A percentile compares a stretch with the other conserved stretches of the same genome.
Conservation (phyloP, 2,113 vertebrate genomes). For the Otus sunia region DNA sequence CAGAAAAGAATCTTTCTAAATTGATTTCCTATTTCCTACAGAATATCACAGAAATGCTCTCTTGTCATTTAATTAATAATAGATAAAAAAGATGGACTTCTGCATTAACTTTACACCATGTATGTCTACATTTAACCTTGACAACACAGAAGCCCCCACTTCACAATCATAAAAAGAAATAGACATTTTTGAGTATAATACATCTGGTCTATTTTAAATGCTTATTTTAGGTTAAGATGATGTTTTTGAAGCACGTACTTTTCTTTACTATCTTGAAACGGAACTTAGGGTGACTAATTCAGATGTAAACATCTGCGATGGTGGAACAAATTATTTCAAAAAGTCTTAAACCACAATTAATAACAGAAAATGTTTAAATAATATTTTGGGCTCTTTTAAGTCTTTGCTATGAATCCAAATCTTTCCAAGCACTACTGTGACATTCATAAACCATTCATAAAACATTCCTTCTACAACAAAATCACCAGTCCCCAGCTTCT, state of each 20-base stretch:
- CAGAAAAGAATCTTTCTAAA: accelerated
- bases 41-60: not conserved
- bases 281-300: not conserved
- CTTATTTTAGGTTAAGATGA: not conserved
- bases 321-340: not conserved
- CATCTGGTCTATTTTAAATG: not conserved
- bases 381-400: not conserved
- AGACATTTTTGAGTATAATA: not conserved
- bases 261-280: not conserved
- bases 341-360: not conserved
- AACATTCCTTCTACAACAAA: not conserved
- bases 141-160: not conserved
- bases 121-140: not conserved
- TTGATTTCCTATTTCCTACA: not conserved
- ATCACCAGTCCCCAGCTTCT: not conserved
- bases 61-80: not conserved
- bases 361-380: not conserved
- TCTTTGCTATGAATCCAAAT: not conserved
- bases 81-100: not conserved
- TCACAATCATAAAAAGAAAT: not conserved
- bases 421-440: not conserved
- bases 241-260: not conserved
- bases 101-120: not conserved
- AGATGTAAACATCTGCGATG: not conserved
- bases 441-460: too few relatives aligned